These are phyloP conservation scores for Hemithea aestivaria DNA, from an alignment of 2,888 invertebrate genomes.

Conservation along the genomic window DNA sequence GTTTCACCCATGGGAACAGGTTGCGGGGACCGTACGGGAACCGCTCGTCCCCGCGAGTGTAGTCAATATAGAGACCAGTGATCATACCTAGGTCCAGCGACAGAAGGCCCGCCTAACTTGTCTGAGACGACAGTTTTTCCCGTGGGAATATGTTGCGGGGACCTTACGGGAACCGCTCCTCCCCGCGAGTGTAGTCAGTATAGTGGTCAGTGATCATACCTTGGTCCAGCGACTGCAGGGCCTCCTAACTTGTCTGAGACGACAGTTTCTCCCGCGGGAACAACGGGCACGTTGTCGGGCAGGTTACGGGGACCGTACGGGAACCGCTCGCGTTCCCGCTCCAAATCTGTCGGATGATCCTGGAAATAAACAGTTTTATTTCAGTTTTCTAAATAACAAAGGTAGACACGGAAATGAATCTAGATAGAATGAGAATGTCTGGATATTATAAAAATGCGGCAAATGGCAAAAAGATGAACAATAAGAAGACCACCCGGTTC, in stretches of 20 bases:
- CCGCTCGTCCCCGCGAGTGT: too few species aligned
- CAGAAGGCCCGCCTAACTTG: conserved; percentile 61
- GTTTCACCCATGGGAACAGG: conserved; percentile 61
- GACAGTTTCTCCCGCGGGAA: conserved; percentile 60
- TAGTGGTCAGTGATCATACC: conserved; percentile 28
- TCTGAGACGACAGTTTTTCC: conserved; percentile 72
- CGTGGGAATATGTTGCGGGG: conserved; percentile 81
- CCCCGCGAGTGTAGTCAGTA: too few species aligned
- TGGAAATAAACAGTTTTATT: conserved; percentile 32
- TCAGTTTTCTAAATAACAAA: too few species aligned
- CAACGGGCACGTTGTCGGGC: conserved; percentile 59
- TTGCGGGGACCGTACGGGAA: conserved; percentile 90
- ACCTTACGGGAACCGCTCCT: conserved; percentile 89
- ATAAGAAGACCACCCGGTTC: too few species aligned
- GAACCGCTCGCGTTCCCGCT: conserved; percentile 84
- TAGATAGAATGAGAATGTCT: too few species aligned
- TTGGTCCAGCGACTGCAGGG: conserved; percentile 74
- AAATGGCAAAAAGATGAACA: too few species aligned
- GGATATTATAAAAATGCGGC: too few species aligned
- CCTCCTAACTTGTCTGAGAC: conserved; percentile 73
- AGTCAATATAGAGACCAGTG: not conserved
- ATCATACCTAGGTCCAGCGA: conserved; percentile 67
- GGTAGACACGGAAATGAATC: too few species aligned
- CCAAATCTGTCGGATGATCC: conserved; percentile 76
- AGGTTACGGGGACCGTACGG: conserved; percentile 88